These are phyloP conservation scores for Myrmecophaga tridactyla DNA, from an alignment of 2,113 vertebrate genomes.

Conservation along the genomic window DNA sequence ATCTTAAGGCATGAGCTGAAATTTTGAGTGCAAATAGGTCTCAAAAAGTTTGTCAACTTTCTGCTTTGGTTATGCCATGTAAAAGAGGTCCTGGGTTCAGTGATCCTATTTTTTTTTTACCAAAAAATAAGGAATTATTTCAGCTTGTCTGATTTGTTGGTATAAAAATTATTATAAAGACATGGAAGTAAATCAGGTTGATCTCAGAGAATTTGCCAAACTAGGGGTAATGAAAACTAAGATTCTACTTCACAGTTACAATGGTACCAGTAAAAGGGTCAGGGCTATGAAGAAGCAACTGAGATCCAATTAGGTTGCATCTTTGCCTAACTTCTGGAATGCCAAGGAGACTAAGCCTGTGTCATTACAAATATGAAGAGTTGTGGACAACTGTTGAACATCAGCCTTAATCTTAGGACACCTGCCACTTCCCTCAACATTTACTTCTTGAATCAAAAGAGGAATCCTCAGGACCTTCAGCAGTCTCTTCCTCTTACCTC, in stretches of 20 bases:
- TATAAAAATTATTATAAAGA: background rate
- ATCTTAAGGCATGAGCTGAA: background rate
- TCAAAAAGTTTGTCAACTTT: background rate
- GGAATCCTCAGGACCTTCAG: background rate
- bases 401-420: background rate
- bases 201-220: constrained; percentile 29
- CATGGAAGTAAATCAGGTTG: background rate
- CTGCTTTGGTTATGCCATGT: background rate
- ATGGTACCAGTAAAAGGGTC: background rate
- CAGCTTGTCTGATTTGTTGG: background rate
- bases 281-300: background rate
- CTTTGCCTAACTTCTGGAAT: background rate
- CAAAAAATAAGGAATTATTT: background rate
- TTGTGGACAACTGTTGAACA: background rate
- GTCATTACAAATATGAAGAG: background rate
- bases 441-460: constrained; percentile 7
- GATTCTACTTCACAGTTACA: background rate
- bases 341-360: background rate
- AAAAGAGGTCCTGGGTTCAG: background rate
- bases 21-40: background rate
- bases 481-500: background rate
- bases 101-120: background rate
- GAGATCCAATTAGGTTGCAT: background rate
- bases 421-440: background rate
- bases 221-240: background rate